phyloP scores from a whole-genome alignment of 1,140 invertebrate genomes.

The Philotrypesis tridentata region DNA sequence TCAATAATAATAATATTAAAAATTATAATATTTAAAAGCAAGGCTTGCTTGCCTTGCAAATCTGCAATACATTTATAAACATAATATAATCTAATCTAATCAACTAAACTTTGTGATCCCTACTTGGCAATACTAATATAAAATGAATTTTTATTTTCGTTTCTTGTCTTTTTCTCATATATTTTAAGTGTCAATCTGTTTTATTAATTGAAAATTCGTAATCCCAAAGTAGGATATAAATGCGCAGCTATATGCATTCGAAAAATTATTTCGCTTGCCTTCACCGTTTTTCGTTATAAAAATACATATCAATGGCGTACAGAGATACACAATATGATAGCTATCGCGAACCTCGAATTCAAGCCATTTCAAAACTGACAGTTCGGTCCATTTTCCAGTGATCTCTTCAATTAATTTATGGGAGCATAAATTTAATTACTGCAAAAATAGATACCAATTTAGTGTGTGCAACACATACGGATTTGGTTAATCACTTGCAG shows the following conservation, averaged over 20 bases:
- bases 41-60: slow-evolving; percentile 45
- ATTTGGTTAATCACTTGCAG: slow-evolving; percentile 89
- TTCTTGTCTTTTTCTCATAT: slow-evolving; percentile 34
- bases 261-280: slow-evolving; percentile 39
- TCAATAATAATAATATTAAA: slow-evolving; percentile 34
- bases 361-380: slow-evolving; percentile 39
- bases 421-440: slow-evolving; percentile 66
- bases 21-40: slow-evolving; percentile 48
- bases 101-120: slow-evolving; percentile 51
- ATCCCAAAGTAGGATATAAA: slow-evolving; percentile 48
- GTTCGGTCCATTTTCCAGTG: slow-evolving; percentile 40
- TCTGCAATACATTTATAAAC: slow-evolving; percentile 51
- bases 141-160: slow-evolving; percentile 41
- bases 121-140: slow-evolving; percentile 50
- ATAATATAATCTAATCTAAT: slow-evolving; percentile 53
- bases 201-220: slow-evolving; percentile 41
- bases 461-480: slow-evolving; percentile 71
- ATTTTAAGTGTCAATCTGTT: slow-evolving; percentile 31
- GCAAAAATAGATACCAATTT: slow-evolving; percentile 71
- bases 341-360: slow-evolving; percentile 41
- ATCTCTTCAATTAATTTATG: slow-evolving; percentile 51
- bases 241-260: slow-evolving; percentile 44
- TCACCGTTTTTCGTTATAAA: slow-evolving; percentile 56
- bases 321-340: slow-evolving; percentile 52
- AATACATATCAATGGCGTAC: slow-evolving; percentile 58